Percentiles rank a stretch among this genome's conserved stretches.
Evolutionary conservation across 2,888 invertebrate genomes (phyloP).

Genomic region (Drosophila fungiperda): DNA sequence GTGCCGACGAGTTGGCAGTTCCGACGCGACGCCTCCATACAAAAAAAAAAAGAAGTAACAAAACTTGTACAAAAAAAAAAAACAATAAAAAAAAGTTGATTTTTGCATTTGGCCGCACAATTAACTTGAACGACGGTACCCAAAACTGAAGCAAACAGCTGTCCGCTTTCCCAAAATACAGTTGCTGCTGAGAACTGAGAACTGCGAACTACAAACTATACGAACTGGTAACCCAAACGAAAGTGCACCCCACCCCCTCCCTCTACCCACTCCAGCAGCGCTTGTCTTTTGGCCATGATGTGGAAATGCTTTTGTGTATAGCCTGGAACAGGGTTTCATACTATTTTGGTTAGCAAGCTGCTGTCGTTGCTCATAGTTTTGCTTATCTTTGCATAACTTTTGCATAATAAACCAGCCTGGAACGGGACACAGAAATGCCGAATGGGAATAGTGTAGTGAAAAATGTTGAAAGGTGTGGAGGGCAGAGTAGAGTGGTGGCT

Average conservation of each 20-base stretch:
- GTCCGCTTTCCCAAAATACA: slow-evolving; percentile 59
- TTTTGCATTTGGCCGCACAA: slow-evolving; percentile 78
- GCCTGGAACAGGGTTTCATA: slow-evolving; percentile 41
- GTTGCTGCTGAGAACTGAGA: slow-evolving; percentile 2
- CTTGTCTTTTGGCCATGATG: slow-evolving; percentile 50
- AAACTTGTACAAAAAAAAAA: slow-evolving; percentile 50
- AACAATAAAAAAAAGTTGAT: slow-evolving; percentile 74
- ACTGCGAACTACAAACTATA: slow-evolving; percentile 9
- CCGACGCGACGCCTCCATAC: slow-evolving; percentile 21
- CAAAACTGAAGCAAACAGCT: slow-evolving; percentile 55
- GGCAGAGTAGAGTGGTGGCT: neutral
- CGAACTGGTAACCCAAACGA: slow-evolving; percentile 24
- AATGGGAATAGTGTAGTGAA: slow-evolving; percentile 6
- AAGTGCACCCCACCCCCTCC: slow-evolving; percentile 11
- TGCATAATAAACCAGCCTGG: slow-evolving; percentile 80
- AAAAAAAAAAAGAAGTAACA: slow-evolving; percentile 30
- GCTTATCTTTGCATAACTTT: slow-evolving; percentile 83
- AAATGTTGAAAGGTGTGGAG: neutral
- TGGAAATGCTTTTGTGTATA: slow-evolving; percentile 50
- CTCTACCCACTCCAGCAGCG: slow-evolving; percentile 32
- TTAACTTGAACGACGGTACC: slow-evolving; percentile 67
- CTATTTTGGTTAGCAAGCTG: slow-evolving; percentile 70
- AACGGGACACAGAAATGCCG: slow-evolving; percentile 30
- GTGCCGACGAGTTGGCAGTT: slow-evolving; percentile 62
- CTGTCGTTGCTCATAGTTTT: slow-evolving; percentile 76